Evolutionary conservation across 2,113 vertebrate genomes (phyloP).

Genomic region (Panthera tigris): DNA sequence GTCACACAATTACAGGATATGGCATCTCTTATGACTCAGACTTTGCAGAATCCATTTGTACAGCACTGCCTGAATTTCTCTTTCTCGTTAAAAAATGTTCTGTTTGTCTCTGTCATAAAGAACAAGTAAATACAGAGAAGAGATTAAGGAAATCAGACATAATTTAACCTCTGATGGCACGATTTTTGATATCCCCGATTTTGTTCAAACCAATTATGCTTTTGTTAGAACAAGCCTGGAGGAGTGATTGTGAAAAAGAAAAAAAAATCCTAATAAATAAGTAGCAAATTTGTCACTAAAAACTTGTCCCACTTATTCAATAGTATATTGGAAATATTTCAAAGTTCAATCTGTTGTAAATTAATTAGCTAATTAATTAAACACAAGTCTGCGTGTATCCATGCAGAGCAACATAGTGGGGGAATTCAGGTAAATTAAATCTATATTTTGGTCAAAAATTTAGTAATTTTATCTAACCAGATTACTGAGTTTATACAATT

Average conservation of each 20-base stretch:
- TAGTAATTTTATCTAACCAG: background rate
- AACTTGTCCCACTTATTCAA: background rate
- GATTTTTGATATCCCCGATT: conserved; percentile 61
- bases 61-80: conserved; percentile 42
- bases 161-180: conserved; percentile 44
- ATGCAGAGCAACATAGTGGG: background rate
- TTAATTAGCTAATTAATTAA: background rate
- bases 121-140: background rate
- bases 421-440: background rate
- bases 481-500: background rate
- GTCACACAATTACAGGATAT: conserved; percentile 78
- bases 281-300: background rate
- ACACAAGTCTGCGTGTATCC: background rate
- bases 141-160: conserved; percentile 46
- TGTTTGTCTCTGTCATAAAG: conserved; percentile 5
- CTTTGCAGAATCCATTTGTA: conserved; percentile 77
- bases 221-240: conserved; percentile 40
- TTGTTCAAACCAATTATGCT: conserved; percentile 50
- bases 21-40: conserved; percentile 72
- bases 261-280: background rate
- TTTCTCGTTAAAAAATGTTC: conserved; percentile 46
- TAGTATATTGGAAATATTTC: background rate
- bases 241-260: conserved; percentile 7
- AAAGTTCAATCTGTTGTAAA: background rate
- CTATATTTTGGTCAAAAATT: background rate